These are phyloP conservation scores for Eupithecia insigniata DNA, from an alignment of 2,888 invertebrate species.

Conservation along the genomic window DNA sequence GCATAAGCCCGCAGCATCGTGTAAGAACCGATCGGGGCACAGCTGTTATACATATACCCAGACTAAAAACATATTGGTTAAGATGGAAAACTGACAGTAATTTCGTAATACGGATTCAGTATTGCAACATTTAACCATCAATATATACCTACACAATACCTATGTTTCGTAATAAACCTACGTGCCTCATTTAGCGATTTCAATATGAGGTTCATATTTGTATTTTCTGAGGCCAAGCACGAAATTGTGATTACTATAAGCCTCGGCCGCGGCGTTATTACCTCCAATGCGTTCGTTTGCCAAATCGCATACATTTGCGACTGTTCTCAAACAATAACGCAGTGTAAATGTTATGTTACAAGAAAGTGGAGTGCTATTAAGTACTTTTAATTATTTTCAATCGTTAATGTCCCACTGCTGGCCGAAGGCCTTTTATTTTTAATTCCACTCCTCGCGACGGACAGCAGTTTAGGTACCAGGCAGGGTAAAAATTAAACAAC, in stretches of 20 bases:
- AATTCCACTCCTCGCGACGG: background rate
- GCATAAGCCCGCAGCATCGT: background rate
- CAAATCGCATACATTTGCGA: conserved; percentile 14
- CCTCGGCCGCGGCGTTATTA: conserved; percentile 3
- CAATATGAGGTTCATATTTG: background rate
- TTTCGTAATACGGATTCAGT: background rate
- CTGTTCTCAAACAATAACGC: background rate
- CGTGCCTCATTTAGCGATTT: background rate
- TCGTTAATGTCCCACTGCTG: background rate
- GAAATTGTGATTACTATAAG: background rate
- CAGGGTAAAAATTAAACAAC: too few species aligned
- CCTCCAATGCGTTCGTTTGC: conserved; percentile 5
- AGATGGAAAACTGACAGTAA: background rate
- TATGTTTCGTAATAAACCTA: background rate
- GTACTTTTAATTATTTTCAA: too few species aligned
- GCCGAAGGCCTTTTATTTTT: too few species aligned
- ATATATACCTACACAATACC: background rate
- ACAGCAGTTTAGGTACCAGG: too few species aligned
- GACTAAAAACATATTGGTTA: background rate
- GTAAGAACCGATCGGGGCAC: background rate
- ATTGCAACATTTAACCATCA: background rate
- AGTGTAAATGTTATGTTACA: background rate
- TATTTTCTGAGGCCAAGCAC: background rate
- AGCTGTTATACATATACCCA: background rate
- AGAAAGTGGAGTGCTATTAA: conserved; percentile 1